These are phyloP conservation scores for Psilopogon haemacephalus DNA, from an alignment of 2,113 vertebrate genomes.

Conservation along the genomic window DNA sequence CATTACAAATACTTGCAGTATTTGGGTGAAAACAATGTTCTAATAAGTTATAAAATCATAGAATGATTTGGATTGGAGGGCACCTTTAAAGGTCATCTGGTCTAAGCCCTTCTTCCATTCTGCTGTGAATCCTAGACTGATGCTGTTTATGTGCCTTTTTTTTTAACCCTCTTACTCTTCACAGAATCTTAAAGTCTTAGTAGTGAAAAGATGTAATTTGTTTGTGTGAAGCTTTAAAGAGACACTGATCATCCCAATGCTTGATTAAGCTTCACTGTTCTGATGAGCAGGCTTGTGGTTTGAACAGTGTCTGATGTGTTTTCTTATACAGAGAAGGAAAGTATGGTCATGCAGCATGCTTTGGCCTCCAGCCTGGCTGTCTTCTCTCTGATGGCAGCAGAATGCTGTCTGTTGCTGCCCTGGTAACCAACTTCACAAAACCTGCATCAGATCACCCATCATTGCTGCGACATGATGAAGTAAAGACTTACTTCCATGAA, in stretches of 20 bases:
- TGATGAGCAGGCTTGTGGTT: not conserved
- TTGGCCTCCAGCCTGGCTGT: conserved; percentile 89
- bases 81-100: no score
- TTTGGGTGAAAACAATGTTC: not conserved
- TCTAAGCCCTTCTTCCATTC: not conserved
- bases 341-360: conserved; percentile 92
- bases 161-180: not conserved
- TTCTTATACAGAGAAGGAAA: conserved; percentile 85
- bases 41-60: not conserved
- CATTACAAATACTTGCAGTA: not conserved
- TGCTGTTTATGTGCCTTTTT: not conserved
- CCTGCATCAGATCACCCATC: conserved; percentile 66
- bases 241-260: not conserved
- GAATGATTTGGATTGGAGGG: no score
- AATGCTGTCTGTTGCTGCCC: conserved; percentile 86
- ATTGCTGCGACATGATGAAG: conserved; percentile 76
- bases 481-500: conserved; percentile 83
- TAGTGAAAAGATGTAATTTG: not conserved
- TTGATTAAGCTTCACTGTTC: not conserved
- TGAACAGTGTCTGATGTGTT: conserved; percentile 13
- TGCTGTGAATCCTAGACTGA: not conserved
- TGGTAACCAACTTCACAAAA: conserved; percentile 77
- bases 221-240: not conserved
- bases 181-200: not conserved
- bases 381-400: conserved; percentile 83